phyloP scores from a whole-genome alignment of 2,888 invertebrate species.

The Ophion ellenae region DNA sequence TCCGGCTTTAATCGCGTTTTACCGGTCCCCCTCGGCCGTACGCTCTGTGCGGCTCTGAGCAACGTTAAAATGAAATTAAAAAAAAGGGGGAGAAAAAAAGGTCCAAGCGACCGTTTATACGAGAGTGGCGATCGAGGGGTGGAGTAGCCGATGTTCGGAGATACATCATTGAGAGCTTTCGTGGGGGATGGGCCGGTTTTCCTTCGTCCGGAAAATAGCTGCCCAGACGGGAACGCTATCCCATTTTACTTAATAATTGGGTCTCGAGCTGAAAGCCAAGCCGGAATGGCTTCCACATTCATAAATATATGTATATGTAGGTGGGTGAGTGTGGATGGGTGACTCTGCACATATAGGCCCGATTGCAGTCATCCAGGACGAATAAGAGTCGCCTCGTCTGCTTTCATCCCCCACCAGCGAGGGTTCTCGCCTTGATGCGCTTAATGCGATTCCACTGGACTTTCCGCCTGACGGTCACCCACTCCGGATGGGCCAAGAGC shows the following conservation, averaged over 20 bases:
- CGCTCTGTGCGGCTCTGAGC: constrained; percentile 28
- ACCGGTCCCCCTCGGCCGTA: not conserved
- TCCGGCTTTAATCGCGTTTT: constrained; percentile 53
- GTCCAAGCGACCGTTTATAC: constrained; percentile 38
- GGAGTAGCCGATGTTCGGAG: constrained; percentile 13
- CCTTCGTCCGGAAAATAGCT: constrained; percentile 69
- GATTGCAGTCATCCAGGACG: not conserved
- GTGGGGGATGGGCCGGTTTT: constrained; percentile 29
- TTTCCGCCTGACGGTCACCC: constrained; percentile 75
- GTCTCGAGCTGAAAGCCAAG: constrained; percentile 69
- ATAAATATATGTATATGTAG: not conserved
- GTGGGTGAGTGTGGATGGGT: not conserved
- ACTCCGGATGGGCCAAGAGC: constrained; percentile 69
- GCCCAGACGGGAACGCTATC: constrained; percentile 49
- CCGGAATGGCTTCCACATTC: constrained; percentile 58
- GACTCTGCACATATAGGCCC: not conserved
- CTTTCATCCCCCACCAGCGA: constrained; percentile 31
- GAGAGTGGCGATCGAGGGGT: constrained; percentile 9
- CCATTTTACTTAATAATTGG: constrained; percentile 77
- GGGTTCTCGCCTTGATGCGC: constrained; percentile 74
- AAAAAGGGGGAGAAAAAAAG: constrained; percentile 23
- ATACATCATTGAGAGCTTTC: constrained; percentile 19
- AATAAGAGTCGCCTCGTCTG: constrained; percentile 27
- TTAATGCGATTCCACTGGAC: constrained; percentile 77
- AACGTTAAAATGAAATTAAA: not conserved